Evolutionary conservation across 2,797 vertebrate species (phyloP), one percentile per base, ranked within the genome.

Genomic region (Centropyge bicolor): DNA sequence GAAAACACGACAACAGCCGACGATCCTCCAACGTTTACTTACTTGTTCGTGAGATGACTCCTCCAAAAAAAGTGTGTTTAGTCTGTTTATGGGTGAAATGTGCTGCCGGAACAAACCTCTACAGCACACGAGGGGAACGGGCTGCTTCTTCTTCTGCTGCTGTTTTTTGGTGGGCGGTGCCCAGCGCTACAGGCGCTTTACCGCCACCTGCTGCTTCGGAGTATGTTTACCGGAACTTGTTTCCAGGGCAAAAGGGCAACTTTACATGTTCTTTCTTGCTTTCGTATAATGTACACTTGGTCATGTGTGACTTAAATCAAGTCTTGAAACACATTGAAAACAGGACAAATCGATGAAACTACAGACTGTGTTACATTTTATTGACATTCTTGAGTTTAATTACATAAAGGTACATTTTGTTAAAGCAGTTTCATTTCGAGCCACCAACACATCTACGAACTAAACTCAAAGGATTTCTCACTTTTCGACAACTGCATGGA

Each of bases 321-420:
- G 27, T 31, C 27, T 31, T 31, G 27, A 31, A 31, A 31, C 5
- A 49, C 2, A 16, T 20, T 31, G 8, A 43, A 36, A n/a, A 38
- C 8, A 6, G 12, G 4, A 40, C 14, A 51, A 60, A 66, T 24
- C 31, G 51, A 20, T 1, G 1, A 73, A 9, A 19, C 55, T 41
- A 65, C 35, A 46, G 14, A 65, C 77, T 75, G 43, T 19, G 51
- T 82, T 70, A 57, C 75, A 67, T 81, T 94, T 92, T 93, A 92
- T 93, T 93, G 63, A 89, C 80, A 79, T 88, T 88, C 61, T 82
- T 77, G 27, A 87, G 61, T 86, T 87, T 62, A 85, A 83, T 87
- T 76, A 91, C 88, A 87, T 83, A 90, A 71, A 88, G 67, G 67
- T 83, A 86, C 82, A 78, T 85, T 90, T 80, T 66, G 59, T 55